These are phyloP conservation scores for Adela reaumurella DNA, from an alignment of 2,888 invertebrate genomes.

Conservation along the genomic window DNA sequence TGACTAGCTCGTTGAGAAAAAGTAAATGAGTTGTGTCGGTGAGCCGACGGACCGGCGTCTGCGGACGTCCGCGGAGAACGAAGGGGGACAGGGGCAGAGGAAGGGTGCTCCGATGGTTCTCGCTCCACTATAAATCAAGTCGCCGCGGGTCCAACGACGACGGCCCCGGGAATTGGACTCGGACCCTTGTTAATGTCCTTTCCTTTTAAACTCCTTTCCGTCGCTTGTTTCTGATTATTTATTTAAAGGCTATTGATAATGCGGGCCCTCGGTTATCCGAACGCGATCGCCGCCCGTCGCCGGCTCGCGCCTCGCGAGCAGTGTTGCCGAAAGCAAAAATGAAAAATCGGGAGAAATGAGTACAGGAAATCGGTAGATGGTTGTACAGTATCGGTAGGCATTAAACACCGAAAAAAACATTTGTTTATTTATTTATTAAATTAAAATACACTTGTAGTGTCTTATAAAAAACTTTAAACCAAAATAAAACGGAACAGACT, in stretches of 20 bases:
- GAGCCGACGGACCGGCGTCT: conserved; percentile 12
- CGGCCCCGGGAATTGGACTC: conserved; percentile 54
- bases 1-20: neutral
- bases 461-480: no score
- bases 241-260: conserved; percentile 42
- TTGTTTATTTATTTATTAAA: no score
- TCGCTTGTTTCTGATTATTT: conserved; percentile 47
- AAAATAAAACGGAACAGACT: no score
- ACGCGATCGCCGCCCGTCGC: neutral
- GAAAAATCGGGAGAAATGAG: no score
- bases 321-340: no score
- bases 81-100: conserved; percentile 17
- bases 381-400: no score
- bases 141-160: conserved; percentile 31
- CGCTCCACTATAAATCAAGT: conserved; percentile 36
- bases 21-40: conserved; percentile 35
- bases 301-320: no score
- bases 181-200: conserved; percentile 54
- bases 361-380: no score
- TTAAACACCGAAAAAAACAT: no score
- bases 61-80: no score
- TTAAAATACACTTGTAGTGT: no score
- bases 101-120: conserved; percentile 23
- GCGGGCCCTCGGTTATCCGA: neutral
- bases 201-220: conserved; percentile 39